Conservation (phyloP, 2,888 invertebrate genomes). For the Chalcis sispes region DNA sequence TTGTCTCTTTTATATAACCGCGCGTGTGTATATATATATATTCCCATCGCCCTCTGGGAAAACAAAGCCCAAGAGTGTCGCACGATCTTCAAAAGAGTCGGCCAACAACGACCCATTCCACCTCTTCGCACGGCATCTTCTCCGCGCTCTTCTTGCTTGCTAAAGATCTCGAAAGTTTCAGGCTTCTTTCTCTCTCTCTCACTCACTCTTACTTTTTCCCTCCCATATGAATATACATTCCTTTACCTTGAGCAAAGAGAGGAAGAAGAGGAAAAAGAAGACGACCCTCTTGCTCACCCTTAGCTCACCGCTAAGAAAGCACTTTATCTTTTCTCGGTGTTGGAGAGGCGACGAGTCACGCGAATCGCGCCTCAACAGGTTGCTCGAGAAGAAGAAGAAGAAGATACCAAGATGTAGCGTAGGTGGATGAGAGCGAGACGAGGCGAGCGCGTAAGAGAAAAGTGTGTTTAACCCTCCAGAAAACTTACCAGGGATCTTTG, state of each 20-base stretch:
- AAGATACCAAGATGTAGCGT: too few species aligned
- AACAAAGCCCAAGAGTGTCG: constrained; percentile 68
- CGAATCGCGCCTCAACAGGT: constrained; percentile 71
- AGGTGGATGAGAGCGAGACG: too few species aligned
- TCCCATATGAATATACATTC: too few species aligned
- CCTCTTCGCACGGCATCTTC: constrained; percentile 40
- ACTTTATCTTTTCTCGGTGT: constrained; percentile 66
- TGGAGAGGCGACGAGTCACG: constrained; percentile 13
- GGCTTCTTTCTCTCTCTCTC: too few species aligned
- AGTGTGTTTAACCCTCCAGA: constrained; percentile 38
- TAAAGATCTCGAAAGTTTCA: constrained; percentile 8
- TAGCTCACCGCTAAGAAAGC: constrained; percentile 65
- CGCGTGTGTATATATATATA: too few species aligned
- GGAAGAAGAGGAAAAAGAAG: constrained; percentile 55
- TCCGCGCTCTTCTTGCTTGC: constrained; percentile 11
- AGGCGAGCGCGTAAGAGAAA: too few species aligned
- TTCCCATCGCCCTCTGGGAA: constrained; percentile 65
- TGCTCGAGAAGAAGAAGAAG: constrained; percentile 64
- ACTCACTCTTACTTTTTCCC: too few species aligned
- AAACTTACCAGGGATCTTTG: constrained; percentile 49
- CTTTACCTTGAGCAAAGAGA: constrained; percentile 13
- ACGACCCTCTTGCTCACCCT: constrained; percentile 31
- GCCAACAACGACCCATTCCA: constrained; percentile 13
- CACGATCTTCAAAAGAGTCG: constrained; percentile 42
- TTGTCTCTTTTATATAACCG: too few species aligned